A percentile compares a stretch with the other conserved stretches of the same genome.
These are phyloP conservation scores for Siphamia tubifer DNA, from an alignment of 2,113 vertebrate genomes.

Conservation along the genomic window DNA sequence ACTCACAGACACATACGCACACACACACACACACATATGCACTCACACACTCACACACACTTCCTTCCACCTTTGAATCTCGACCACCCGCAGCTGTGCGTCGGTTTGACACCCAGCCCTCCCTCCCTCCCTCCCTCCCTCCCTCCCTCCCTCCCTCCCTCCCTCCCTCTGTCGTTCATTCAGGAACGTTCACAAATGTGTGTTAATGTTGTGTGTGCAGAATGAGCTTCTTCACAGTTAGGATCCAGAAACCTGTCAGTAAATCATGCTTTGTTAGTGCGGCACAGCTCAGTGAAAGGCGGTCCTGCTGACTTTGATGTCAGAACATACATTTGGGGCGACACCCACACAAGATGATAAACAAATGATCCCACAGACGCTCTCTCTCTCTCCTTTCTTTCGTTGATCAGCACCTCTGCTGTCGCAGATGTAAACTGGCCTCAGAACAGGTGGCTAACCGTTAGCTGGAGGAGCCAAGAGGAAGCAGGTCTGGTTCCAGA, in stretches of 20 bases:
- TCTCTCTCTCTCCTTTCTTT: conserved; percentile 13
- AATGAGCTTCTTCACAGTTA: conserved; percentile 40
- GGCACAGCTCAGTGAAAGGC: conserved; percentile 39
- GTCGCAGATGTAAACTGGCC: conserved; percentile 49
- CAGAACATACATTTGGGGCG: conserved; percentile 49
- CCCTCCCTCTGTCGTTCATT: conserved; percentile 55
- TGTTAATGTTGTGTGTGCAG: conserved; percentile 46
- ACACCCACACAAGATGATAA: conserved; percentile 58
- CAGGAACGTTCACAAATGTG: conserved; percentile 25
- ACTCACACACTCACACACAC: too few relatives aligned
- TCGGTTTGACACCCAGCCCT: conserved; percentile 37
- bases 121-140: conserved; percentile 41
- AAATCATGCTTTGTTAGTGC: conserved; percentile 43
- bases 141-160: conserved; percentile 46
- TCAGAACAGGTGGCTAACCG: conserved; percentile 63
- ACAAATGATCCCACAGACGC: conserved; percentile 53
- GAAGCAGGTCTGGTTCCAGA: conserved; percentile 33
- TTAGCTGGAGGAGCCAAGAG: conserved; percentile 16
- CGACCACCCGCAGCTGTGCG: conserved; percentile 50
- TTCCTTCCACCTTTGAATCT: background rate
- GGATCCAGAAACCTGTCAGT: conserved; percentile 41
- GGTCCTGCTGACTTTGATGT: conserved; percentile 45
- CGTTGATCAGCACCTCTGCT: conserved; percentile 1
- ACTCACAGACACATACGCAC: too few relatives aligned
- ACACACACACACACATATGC: too few relatives aligned